These are phyloP conservation scores for Okamejei kenojei DNA, from an alignment of 2,797 vertebrate genomes.

Conservation along the genomic window DNA sequence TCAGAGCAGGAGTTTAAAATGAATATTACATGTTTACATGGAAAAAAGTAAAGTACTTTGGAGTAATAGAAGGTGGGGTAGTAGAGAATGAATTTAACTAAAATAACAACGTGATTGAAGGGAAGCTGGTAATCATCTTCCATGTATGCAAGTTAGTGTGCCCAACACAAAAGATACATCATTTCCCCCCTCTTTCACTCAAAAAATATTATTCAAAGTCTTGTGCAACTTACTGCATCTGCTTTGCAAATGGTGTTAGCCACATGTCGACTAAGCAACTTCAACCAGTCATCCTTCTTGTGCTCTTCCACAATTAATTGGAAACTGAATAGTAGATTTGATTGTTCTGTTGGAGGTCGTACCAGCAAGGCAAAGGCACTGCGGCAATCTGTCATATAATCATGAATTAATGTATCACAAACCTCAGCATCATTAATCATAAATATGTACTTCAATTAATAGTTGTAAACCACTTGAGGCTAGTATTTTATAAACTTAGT, in stretches of 20 bases:
- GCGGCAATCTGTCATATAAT: conserved; percentile 68
- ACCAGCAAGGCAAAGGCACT: conserved; percentile 92
- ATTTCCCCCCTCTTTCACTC: background rate
- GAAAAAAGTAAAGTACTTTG: background rate
- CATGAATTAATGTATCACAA: background rate
- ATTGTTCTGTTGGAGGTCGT: conserved; percentile 84
- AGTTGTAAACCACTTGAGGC: background rate
- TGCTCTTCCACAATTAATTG: conserved; percentile 81
- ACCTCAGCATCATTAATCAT: background rate
- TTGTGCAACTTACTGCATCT: conserved; percentile 74
- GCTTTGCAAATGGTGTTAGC: conserved; percentile 96
- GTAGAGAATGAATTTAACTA: background rate
- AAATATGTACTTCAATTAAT: background rate
- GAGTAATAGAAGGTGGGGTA: background rate
- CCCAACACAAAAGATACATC: background rate
- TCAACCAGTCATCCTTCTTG: conserved; percentile 79
- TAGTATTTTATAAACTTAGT: background rate
- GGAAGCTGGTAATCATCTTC: background rate
- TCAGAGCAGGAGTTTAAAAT: background rate
- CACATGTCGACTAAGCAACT: conserved; percentile 81
- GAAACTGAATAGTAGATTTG: conserved; percentile 91
- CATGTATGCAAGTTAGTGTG: conserved; percentile 40
- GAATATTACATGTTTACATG: background rate
- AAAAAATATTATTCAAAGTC: background rate
- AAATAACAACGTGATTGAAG: background rate